Percentiles rank a stretch among this genome's conserved stretches.
Conservation (phyloP, 2,797 vertebrate species). For the Hybognathus amarus region DNA sequence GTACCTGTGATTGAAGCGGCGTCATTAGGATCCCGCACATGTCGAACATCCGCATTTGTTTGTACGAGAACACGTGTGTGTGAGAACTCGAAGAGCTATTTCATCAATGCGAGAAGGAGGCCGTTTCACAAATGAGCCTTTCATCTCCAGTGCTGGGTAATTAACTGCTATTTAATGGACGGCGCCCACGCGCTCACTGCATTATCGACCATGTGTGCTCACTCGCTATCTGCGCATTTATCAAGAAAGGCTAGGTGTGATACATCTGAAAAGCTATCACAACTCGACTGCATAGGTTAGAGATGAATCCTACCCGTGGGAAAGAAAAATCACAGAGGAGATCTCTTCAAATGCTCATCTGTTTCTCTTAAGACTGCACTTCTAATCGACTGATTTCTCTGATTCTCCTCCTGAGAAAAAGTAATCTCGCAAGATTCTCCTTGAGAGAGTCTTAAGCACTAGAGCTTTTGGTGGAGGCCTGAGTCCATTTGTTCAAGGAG, state of each 20-base stretch:
- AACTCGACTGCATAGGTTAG: slow-evolving; percentile 6
- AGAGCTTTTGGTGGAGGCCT: not conserved
- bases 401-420: not conserved
- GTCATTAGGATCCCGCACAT: not conserved
- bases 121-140: slow-evolving; percentile 42
- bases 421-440: not conserved
- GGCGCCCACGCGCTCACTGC: slow-evolving; percentile 10
- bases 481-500: not conserved
- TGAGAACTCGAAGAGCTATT: slow-evolving; percentile 15
- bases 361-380: not conserved
- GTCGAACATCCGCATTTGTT: not conserved
- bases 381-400: not conserved
- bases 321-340: not conserved
- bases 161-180: slow-evolving; percentile 50
- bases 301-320: not conserved
- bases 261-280: slow-evolving; percentile 6
- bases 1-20: not conserved
- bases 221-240: slow-evolving; percentile 16
- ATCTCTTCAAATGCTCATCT: not conserved
- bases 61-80: not conserved
- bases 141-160: slow-evolving; percentile 45
- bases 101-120: slow-evolving; percentile 36
- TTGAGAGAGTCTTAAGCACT: not conserved
- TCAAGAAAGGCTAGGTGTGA: slow-evolving; percentile 17
- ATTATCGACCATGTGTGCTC: slow-evolving; percentile 30